Evolutionary conservation across 2,888 invertebrate genomes (phyloP).

Genomic region (Drosophila acutilabella): DNA sequence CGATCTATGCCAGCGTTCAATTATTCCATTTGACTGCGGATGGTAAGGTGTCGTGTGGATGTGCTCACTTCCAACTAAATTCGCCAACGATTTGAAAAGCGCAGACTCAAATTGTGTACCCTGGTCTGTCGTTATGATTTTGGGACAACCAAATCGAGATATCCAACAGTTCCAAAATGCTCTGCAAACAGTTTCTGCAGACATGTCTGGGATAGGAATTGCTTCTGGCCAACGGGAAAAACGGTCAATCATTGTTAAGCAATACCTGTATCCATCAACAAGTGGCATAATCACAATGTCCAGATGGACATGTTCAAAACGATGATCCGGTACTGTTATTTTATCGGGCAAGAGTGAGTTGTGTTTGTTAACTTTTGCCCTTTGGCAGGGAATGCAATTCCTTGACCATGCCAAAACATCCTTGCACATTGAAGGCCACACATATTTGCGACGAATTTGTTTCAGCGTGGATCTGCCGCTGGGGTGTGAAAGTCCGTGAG

Average conservation of each 20-base stretch:
- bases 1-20: conserved; percentile 11
- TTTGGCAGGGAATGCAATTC: conserved; percentile 13
- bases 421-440: conserved; percentile 9
- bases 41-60: conserved; percentile 5
- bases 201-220: background rate
- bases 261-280: background rate
- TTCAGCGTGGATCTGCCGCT: conserved; percentile 3
- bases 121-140: background rate
- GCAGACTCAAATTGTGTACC: conserved; percentile 1
- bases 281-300: conserved; percentile 11
- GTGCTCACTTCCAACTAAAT: background rate
- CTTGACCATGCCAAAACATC: conserved; percentile 5
- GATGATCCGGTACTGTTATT: conserved; percentile 7
- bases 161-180: conserved; percentile 2
- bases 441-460: conserved; percentile 1
- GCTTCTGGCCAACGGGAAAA: background rate
- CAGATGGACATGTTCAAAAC: conserved; percentile 21
- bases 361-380: conserved; percentile 14
- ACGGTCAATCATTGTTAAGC: conserved; percentile 8
- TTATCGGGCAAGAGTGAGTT: conserved; percentile 9
- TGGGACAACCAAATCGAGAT: background rate
- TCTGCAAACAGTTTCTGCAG: background rate
- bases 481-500: conserved; percentile 6
- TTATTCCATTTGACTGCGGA: conserved; percentile 3
- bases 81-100: conserved; percentile 1